Base-by-base conservation (phyloP, 2,113 vertebrate genomes). In the Thomomys bottae region DNA sequence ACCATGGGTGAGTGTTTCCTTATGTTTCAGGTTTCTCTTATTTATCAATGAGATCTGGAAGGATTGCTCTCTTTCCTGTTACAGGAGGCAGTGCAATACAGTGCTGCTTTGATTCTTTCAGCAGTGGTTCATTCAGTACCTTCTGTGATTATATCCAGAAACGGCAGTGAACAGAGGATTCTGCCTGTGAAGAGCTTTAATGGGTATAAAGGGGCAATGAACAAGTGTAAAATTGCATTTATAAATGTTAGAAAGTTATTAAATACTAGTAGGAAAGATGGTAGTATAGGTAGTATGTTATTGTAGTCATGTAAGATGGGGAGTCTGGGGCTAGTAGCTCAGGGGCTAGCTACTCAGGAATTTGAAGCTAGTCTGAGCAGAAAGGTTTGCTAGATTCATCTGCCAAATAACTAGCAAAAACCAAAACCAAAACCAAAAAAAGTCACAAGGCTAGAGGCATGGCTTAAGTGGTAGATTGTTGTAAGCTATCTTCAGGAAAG, bases 1-100 rank as follows among this genome's bases (percentile, higher is more conserved):
- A 99, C 99, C 66, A 99, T 99, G 99, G 99, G 99, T 99, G 92
- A 98, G 98, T 98, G 64, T 95, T 94, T 40, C 40, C 42, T 92
- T 21, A 71, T 91, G 67, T 89, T 91, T 93, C 68, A 83, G 68
- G 78, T 70, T 96, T 26, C 24, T 84, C 38, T 85, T 78, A 42
- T 38, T 89, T 94, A 64, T 38, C 49, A 80, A 38, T 1, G n/a
- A 82, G 66, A 30, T 78, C 86, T 93, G 54, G 79, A 80, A 89
- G 66, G 64, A 28, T 49, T 89, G 32, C 36, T 89, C 21, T 79
- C 0, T 68, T 93, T 92, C 23, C 54, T 75, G 38, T 82, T 83
- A n/a, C 80, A 87, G 82, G 73, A 79, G 21, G 23, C 42, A 59
- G 63, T 75, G 14, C 61, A 77, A 0, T 86, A 12, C 24, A 64